phyloP scores from a whole-genome alignment of 2,797 vertebrate genomes.

The Tangara arthus region DNA sequence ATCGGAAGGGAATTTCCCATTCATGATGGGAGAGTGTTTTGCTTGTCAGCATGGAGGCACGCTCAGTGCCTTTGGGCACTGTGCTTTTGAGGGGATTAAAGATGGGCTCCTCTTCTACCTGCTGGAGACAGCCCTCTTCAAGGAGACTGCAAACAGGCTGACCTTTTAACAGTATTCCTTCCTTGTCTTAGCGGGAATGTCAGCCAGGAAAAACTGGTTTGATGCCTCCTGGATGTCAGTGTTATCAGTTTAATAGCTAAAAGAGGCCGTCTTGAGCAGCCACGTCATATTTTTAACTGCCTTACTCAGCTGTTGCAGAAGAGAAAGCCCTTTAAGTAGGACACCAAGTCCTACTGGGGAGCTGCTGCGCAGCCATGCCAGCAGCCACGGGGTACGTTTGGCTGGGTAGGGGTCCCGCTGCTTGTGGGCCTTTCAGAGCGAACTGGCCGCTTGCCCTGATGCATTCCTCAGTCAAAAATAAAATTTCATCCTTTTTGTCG shows the following conservation, averaged over 20 bases:
- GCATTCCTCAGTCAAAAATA: background rate
- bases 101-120: slow-evolving; percentile 14
- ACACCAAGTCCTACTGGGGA: background rate
- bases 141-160: background rate
- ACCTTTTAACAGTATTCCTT: slow-evolving; percentile 25
- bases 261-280: slow-evolving; percentile 26
- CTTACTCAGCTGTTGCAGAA: slow-evolving; percentile 17
- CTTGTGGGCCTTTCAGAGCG: background rate
- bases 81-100: background rate
- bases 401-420: background rate
- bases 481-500: background rate
- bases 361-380: background rate
- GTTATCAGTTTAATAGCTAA: slow-evolving; percentile 40
- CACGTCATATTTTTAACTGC: slow-evolving; percentile 25
- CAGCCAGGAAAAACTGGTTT: slow-evolving; percentile 51
- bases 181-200: background rate
- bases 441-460: fast-evolving
- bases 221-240: slow-evolving; percentile 36
- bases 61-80: background rate
- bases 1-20: slow-evolving; percentile 29
- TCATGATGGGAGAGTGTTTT: background rate
- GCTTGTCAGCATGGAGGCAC: background rate
- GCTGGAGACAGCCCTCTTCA: background rate
- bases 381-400: background rate
- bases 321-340: background rate